These are phyloP conservation scores for Xenopus borealis DNA, from an alignment of 2,113 vertebrate genomes.

Conservation along the genomic window DNA sequence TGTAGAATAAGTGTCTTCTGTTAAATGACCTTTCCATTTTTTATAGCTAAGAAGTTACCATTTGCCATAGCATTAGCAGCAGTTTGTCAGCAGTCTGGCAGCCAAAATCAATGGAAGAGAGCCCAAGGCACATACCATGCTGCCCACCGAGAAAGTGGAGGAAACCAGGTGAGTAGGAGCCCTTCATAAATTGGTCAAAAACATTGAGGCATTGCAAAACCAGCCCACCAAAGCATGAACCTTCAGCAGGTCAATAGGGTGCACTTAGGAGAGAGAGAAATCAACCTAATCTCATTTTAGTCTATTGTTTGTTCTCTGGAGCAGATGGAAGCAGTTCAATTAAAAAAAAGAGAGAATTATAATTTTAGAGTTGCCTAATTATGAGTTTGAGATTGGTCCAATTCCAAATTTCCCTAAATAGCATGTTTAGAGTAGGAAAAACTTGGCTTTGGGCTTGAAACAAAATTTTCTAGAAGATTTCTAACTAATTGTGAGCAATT, in stretches of 20 bases:
- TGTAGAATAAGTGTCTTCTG: slow-evolving; percentile 54
- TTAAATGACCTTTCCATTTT: slow-evolving; percentile 45
- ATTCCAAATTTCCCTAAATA: not conserved
- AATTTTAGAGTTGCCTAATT: not conserved
- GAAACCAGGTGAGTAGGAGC: slow-evolving; percentile 8
- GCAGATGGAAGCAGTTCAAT: not conserved
- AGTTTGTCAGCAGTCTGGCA: slow-evolving; percentile 28
- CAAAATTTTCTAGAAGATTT: too few relatives aligned
- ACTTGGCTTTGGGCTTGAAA: too few relatives aligned
- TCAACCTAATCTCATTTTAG: too few relatives aligned
- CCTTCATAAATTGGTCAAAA: slow-evolving; percentile 31
- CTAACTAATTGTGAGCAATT: too few relatives aligned
- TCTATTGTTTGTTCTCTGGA: not conserved
- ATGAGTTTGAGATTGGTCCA: not conserved
- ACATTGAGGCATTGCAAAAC: slow-evolving; percentile 23
- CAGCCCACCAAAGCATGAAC: not conserved
- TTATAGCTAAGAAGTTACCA: not conserved
- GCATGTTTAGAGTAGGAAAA: not conserved
- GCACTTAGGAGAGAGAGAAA: not conserved
- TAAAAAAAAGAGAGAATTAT: not conserved
- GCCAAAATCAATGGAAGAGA: rapidly evolving
- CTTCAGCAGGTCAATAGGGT: not conserved
- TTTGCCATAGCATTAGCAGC: not conserved
- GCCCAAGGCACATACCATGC: slow-evolving; percentile 10
- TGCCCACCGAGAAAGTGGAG: slow-evolving; percentile 2